Evolutionary conservation across 2,797 vertebrate species (phyloP).

Genomic region (Merluccius polli): DNA sequence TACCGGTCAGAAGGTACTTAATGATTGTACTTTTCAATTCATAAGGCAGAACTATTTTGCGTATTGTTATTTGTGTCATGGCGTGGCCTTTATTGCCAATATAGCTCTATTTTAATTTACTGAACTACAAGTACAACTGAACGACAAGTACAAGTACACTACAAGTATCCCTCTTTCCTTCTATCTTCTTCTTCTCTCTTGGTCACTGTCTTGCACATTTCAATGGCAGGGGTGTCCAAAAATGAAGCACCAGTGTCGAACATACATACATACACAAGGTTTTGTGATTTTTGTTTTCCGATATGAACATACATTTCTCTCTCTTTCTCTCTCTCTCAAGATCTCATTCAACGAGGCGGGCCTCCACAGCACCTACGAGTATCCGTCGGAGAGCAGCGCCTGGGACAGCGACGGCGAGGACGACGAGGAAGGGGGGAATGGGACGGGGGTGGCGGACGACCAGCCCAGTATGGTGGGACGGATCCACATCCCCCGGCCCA

Average conservation of each 20-base stretch:
- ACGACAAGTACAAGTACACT: too few species aligned
- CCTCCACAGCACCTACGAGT: conserved; percentile 91
- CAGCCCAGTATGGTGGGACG: conserved; percentile 66
- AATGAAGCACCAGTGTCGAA: too few species aligned
- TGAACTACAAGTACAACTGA: background rate
- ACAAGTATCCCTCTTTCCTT: background rate
- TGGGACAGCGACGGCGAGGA: conserved; percentile 81
- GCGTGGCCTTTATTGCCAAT: too few species aligned
- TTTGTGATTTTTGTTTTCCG: too few species aligned
- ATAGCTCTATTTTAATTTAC: too few species aligned
- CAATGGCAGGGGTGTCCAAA: too few species aligned
- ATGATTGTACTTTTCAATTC: too few species aligned
- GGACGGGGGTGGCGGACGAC: conserved; percentile 51
- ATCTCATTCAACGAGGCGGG: conserved; percentile 95
- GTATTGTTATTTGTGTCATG: too few species aligned
- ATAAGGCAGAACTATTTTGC: too few species aligned
- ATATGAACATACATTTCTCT: background rate
- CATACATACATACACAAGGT: too few species aligned
- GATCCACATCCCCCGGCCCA: conserved; percentile 77
- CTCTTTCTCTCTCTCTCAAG: conserved; percentile 50
- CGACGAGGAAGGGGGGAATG: conserved; percentile 68
- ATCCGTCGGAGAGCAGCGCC: conserved; percentile 86
- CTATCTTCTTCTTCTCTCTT: background rate
- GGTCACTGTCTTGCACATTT: background rate
- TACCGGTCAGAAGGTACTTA: too few species aligned